These are phyloP conservation scores for Amphipyra berbera DNA, from an alignment of 2,888 invertebrate genomes.

Conservation along the genomic window DNA sequence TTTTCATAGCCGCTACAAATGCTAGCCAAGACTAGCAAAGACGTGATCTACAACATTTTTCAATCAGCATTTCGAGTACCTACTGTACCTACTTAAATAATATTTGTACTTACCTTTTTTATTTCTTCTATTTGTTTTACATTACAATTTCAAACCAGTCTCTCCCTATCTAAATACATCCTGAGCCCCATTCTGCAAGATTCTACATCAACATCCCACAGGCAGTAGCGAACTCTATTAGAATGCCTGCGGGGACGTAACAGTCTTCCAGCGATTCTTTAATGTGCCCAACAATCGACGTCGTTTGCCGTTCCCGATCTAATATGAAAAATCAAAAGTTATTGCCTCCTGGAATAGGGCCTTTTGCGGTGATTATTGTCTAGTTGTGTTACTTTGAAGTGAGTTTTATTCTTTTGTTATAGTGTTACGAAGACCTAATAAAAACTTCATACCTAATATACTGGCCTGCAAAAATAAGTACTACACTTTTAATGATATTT, in stretches of 20 bases:
- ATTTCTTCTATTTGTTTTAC: constrained; percentile 28
- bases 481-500: too few species aligned
- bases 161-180: constrained; percentile 17
- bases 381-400: background rate
- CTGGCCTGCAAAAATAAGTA: too few species aligned
- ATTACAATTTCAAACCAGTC: constrained; percentile 33
- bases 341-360: constrained; percentile 61
- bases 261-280: constrained; percentile 80
- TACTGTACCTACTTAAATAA: too few species aligned
- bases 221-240: constrained; percentile 75
- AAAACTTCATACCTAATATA: too few species aligned
- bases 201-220: constrained; percentile 53
- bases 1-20: too few species aligned
- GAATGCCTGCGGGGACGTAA: constrained; percentile 82
- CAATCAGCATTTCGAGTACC: too few species aligned
- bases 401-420: background rate
- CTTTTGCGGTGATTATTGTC: constrained; percentile 39
- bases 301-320: constrained; percentile 69
- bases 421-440: too few species aligned
- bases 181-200: constrained; percentile 46
- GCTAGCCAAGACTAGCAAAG: too few species aligned
- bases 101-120: background rate
- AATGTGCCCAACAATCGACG: constrained; percentile 73
- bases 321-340: constrained; percentile 73
- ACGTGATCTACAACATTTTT: too few species aligned